Evolutionary conservation across 1,140 invertebrate species (phyloP).

Genomic region (Chlorops oryzae): DNA sequence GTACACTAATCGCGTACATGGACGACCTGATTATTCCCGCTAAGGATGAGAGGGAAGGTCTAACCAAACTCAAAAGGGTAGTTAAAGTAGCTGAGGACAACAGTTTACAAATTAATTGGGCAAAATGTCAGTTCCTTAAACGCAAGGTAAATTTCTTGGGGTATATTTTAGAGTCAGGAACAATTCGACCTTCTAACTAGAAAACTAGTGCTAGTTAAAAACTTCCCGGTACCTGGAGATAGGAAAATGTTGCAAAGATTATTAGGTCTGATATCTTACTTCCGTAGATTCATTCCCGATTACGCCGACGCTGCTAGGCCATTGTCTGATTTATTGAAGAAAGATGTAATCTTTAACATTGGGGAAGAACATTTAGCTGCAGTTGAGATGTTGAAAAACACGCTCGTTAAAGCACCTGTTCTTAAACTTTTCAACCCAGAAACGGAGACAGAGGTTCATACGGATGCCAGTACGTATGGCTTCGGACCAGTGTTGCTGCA

Average conservation of each 20-base stretch:
- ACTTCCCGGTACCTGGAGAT: conserved; percentile 31
- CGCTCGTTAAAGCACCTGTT: too few species aligned
- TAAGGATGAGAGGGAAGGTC: too few species aligned
- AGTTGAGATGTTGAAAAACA: conserved; percentile 18
- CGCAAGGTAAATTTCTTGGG: conserved; percentile 22
- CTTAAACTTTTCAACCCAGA: neutral
- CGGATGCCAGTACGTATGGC: neutral
- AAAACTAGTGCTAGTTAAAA: conserved; percentile 19
- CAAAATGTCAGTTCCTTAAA: conserved; percentile 15
- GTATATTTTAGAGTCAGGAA: too few species aligned
- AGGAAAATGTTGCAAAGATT: conserved; percentile 29
- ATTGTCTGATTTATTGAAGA: conserved; percentile 15
- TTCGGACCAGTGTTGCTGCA: conserved; percentile 2
- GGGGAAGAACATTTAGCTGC: conserved; percentile 4
- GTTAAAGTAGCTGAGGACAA: too few species aligned
- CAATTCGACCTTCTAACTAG: conserved; percentile 25
- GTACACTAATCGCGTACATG: too few species aligned
- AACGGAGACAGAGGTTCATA: neutral
- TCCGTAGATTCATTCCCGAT: conserved; percentile 26
- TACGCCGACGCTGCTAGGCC: conserved; percentile 29
- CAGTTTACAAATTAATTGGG: too few species aligned
- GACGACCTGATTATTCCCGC: too few species aligned
- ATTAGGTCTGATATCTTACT: conserved; percentile 36
- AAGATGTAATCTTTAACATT: neutral
- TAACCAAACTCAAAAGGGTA: too few species aligned